Percentiles rank a stretch among this genome's conserved stretches.
Evolutionary conservation across 2,113 vertebrate genomes (phyloP).

Genomic region (Erythrocercus mccallii): DNA sequence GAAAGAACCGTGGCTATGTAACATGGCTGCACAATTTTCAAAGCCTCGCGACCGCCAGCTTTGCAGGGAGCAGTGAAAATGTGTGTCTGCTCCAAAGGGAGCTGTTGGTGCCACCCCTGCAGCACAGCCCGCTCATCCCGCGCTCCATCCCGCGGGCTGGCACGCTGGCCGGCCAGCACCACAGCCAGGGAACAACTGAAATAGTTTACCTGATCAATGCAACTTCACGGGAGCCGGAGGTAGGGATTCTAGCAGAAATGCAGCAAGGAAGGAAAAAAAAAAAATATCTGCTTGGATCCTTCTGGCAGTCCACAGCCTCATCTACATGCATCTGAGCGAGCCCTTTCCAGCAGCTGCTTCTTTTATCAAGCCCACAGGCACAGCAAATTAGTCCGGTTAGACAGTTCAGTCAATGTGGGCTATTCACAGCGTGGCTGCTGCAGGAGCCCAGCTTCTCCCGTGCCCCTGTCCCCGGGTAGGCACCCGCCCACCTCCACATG

Average conservation of each 20-base stretch:
- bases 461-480: constrained; percentile 73
- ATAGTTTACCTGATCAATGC: constrained; percentile 62
- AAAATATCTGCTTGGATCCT: constrained; percentile 33
- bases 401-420: constrained; percentile 81
- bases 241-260: constrained; percentile 42
- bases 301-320: constrained; percentile 67
- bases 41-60: constrained; percentile 4
- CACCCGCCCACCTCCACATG: constrained; percentile 80
- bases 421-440: constrained; percentile 79
- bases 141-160: background rate
- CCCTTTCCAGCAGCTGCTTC: constrained; percentile 84
- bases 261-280: background rate
- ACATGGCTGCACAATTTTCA: constrained; percentile 59
- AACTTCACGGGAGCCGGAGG: constrained; percentile 44
- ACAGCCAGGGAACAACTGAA: background rate
- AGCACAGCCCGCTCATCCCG: background rate
- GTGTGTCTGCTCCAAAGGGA: constrained; percentile 21
- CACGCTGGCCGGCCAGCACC: constrained; percentile 11
- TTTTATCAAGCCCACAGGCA: constrained; percentile 83
- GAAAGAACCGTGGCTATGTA: constrained; percentile 26
- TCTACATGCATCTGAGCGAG: constrained; percentile 76
- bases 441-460: constrained; percentile 71
- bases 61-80: constrained; percentile 17
- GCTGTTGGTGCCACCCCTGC: constrained; percentile 9
- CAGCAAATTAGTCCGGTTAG: constrained; percentile 79